phyloP scores from a whole-genome alignment of 2,888 invertebrate genomes.

The Digitonthophagus gazella region DNA sequence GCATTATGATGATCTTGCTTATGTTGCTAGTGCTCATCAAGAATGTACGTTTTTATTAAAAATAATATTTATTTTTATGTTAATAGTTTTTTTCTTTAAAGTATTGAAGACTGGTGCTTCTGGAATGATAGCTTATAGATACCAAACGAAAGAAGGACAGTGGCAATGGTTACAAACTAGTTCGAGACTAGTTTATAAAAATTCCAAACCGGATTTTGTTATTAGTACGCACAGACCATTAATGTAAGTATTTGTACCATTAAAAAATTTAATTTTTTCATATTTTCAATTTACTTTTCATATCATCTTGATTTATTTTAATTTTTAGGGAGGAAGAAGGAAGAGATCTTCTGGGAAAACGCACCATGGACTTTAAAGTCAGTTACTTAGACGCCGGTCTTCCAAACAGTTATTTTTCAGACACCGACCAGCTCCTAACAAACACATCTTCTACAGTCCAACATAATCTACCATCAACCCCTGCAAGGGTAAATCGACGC shows the following conservation, averaged over 20 bases:
- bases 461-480: slow-evolving; percentile 60
- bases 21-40: slow-evolving; percentile 98
- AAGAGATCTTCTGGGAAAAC: slow-evolving; percentile 91
- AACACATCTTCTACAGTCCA: slow-evolving; percentile 57
- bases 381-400: slow-evolving; percentile 94
- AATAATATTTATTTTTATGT: slow-evolving; percentile 14
- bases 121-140: slow-evolving; percentile 97
- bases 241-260: too few species aligned
- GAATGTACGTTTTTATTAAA: slow-evolving; percentile 76
- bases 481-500: slow-evolving; percentile 80
- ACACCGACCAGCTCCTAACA: slow-evolving; percentile 72
- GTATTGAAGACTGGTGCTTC: slow-evolving; percentile 99
- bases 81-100: slow-evolving; percentile 50
- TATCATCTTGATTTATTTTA: slow-evolving; percentile 4
- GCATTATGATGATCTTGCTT: slow-evolving; percentile 96
- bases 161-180: slow-evolving; percentile 99
- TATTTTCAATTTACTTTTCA: background rate
- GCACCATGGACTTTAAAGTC: slow-evolving; percentile 99
- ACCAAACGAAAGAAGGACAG: slow-evolving; percentile 89
- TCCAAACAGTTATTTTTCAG: slow-evolving; percentile 87
- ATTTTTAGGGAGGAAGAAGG: slow-evolving; percentile 94
- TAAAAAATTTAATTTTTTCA: too few species aligned
- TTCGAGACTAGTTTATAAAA: slow-evolving; percentile 96
- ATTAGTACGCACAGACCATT: slow-evolving; percentile 98
- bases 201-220: slow-evolving; percentile 98